These are phyloP conservation scores for Agrotis puta DNA, from an alignment of 2,888 invertebrate genomes.

Conservation along the genomic window DNA sequence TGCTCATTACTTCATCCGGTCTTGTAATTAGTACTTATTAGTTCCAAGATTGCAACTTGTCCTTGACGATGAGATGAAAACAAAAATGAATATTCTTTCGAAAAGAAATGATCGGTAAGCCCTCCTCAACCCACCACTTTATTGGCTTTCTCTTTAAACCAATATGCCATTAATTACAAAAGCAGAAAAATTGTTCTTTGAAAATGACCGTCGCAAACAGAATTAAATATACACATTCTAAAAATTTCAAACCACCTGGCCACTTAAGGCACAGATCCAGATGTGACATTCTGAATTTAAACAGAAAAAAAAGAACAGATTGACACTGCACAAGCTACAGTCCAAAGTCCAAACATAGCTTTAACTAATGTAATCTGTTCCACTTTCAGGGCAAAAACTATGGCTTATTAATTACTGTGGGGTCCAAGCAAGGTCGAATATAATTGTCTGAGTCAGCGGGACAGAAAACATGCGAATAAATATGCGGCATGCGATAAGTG, in stretches of 20 bases:
- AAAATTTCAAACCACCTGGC: conserved; percentile 38
- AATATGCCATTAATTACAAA: conserved; percentile 20
- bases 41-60: background rate
- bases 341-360: conserved; percentile 12
- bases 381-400: conserved; percentile 65
- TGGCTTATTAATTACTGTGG: conserved; percentile 63
- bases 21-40: background rate
- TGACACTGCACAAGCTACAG: conserved; percentile 24
- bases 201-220: background rate
- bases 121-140: background rate
- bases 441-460: conserved; percentile 66
- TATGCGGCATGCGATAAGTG: conserved; percentile 33
- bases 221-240: conserved; percentile 18
- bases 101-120: background rate
- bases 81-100: background rate
- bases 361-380: conserved; percentile 40
- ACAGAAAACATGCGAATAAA: conserved; percentile 48
- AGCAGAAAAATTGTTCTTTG: background rate
- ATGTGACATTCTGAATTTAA: conserved; percentile 34
- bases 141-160: background rate
- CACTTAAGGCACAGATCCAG: conserved; percentile 34
- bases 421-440: conserved; percentile 66
- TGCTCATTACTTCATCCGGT: conserved; percentile 5
- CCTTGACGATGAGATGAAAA: background rate
- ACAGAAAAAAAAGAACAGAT: conserved; percentile 27